These are phyloP conservation scores for Drosophila emarginata DNA, from an alignment of 2,888 invertebrate species.

Conservation along the genomic window DNA sequence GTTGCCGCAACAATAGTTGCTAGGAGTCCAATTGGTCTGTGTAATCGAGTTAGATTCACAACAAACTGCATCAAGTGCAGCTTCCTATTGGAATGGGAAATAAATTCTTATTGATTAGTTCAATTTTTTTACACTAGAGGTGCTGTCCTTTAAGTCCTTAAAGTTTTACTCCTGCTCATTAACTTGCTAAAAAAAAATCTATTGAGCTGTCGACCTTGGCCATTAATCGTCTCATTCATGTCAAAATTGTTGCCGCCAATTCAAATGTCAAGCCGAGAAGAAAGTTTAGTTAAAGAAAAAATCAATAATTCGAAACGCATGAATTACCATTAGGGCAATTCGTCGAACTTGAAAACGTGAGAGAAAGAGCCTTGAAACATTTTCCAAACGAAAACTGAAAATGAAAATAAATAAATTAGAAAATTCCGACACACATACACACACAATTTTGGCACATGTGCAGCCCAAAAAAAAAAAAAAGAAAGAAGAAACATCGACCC, in stretches of 20 bases:
- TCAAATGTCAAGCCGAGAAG: slow-evolving; percentile 64
- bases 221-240: slow-evolving; percentile 76
- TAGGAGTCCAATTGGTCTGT: slow-evolving; percentile 66
- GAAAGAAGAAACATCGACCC: slow-evolving; percentile 10
- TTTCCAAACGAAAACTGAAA: slow-evolving; percentile 45
- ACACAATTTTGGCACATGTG: slow-evolving; percentile 50
- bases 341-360: slow-evolving; percentile 34
- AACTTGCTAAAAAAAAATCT: not conserved
- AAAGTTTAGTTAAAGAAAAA: slow-evolving; percentile 44
- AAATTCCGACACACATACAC: slow-evolving; percentile 78
- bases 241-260: slow-evolving; percentile 72
- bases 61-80: slow-evolving; percentile 13
- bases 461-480: slow-evolving; percentile 20
- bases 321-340: slow-evolving; percentile 71
- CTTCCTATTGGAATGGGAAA: slow-evolving; percentile 4
- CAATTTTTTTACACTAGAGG: slow-evolving; percentile 1
- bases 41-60: slow-evolving; percentile 44
- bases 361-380: slow-evolving; percentile 79
- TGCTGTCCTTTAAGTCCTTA: slow-evolving; percentile 2
- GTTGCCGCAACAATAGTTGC: slow-evolving; percentile 24
- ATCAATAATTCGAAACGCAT: slow-evolving; percentile 70
- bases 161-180: not conserved
- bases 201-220: slow-evolving; percentile 76
- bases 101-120: not conserved
- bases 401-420: slow-evolving; percentile 78